Evolutionary conservation across 2,113 vertebrate genomes (phyloP).

Genomic region (Malurus alboscapulatus): DNA sequence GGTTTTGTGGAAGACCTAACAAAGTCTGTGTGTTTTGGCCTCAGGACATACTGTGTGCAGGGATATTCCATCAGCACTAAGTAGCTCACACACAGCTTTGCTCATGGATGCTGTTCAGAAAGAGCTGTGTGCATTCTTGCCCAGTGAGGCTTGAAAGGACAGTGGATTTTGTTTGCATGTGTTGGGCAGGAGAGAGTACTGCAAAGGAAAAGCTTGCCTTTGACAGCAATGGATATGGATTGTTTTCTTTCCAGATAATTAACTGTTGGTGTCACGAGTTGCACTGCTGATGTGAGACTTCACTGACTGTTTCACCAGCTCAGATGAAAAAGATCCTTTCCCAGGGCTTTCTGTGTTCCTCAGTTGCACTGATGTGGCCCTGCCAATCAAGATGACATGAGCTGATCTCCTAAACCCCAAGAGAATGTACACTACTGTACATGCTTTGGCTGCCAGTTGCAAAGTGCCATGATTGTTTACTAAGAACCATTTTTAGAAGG

Average conservation of each 20-base stretch:
- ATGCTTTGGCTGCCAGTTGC: not conserved
- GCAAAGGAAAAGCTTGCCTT: not conserved
- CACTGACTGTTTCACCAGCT: not conserved
- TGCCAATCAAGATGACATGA: not conserved
- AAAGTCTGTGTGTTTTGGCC: not conserved
- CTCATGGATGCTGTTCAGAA: not conserved
- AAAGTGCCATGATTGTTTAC: not conserved
- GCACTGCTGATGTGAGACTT: not conserved
- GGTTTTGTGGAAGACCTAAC: not conserved
- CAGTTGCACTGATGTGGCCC: not conserved
- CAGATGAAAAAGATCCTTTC: not conserved
- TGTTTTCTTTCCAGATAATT: not conserved
- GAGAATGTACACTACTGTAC: too few relatives aligned
- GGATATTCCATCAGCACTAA: not conserved
- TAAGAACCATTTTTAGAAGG: not conserved
- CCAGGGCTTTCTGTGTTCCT: not conserved
- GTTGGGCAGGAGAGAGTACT: not conserved
- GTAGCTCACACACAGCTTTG: not conserved
- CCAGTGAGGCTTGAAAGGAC: not conserved
- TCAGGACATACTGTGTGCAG: not conserved
- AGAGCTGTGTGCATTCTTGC: not conserved
- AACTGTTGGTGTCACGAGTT: not conserved
- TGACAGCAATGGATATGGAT: not conserved
- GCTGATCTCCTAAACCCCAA: not conserved
- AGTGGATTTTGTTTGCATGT: not conserved